Evolutionary conservation across 2,113 vertebrate genomes (phyloP), one percentile per base, ranked within the genome.

Genomic region (Steatornis caripensis): DNA sequence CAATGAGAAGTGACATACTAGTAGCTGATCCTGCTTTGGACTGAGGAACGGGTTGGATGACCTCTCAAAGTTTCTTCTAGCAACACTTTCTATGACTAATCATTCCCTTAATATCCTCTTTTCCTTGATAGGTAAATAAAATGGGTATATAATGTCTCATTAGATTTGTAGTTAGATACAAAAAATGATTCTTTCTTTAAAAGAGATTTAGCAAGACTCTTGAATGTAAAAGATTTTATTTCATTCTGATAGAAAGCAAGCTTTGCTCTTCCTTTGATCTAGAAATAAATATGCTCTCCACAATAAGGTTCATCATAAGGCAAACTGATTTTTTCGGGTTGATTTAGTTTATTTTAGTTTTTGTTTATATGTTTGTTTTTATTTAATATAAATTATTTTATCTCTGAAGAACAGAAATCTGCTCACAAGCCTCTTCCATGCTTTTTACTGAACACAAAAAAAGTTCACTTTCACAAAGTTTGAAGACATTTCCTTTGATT

Each of bases 241-340:
- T 94, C 39, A 82, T 85, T 68, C 51, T 32, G 34, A 14, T 74
- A 75, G 7, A 87, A 96, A 96, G 23, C 18, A 70, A 94, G 2
- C 32, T 71, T 84, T 84, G 48, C 54, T 87, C 46, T 92, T 97
- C 71, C 37, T 96, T 97, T 97, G 41, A 97, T 89, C 49, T 88
- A 68, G 89, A 95, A 88, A 86, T 57, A 10, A 32, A 32, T 18
- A 74, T 64, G 36, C 11, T 94, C 96, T 91, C 72, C 39, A 72
- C 96, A 94, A 89, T 43, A 72, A 88, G 29, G 58, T 83, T 64
- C 41, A 85, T 96, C 45, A 55, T 55, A 41, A 95, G 34, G 11
- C 12, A 96, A 96, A 95, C 7, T 84, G 11, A 71, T 97, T 91
- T 89, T 51, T 70, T 88, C 27, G 24, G 54, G 64, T 54, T 84